Conservation (phyloP, 2,113 vertebrate genomes). For the Sinocyclocheilus rhinocerous region DNA sequence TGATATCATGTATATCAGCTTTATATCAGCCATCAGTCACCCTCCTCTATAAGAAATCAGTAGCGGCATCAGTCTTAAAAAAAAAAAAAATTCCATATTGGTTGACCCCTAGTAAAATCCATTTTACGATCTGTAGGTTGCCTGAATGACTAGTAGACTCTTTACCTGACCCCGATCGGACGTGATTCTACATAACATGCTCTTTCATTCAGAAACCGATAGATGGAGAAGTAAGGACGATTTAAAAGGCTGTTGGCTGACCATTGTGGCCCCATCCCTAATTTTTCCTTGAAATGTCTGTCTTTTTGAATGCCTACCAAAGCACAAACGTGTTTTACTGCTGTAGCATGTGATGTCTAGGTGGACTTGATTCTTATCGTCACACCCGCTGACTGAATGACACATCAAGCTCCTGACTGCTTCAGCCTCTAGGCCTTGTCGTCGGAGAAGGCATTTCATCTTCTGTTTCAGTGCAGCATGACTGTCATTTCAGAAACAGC, state of each 20-base stretch:
- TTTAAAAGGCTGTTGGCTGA: neutral
- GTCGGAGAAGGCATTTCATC: neutral
- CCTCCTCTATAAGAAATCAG: too few species aligned
- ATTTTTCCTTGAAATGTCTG: neutral
- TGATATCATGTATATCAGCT: too few species aligned
- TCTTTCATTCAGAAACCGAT: neutral
- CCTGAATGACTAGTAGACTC: neutral
- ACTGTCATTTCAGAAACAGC: slow-evolving; percentile 12
- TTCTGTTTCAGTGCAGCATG: slow-evolving; percentile 8
- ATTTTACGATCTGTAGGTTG: neutral
- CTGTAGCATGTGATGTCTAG: neutral
- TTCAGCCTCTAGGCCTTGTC: neutral
- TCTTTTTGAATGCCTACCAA: neutral
- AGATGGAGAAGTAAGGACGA: neutral
- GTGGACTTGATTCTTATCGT: slow-evolving; percentile 7
- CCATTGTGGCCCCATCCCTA: neutral
- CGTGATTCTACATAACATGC: neutral
- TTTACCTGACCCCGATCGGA: neutral
- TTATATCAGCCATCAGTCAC: too few species aligned
- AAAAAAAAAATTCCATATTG: too few species aligned
- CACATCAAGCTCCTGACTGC: neutral
- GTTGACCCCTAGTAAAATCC: too few species aligned
- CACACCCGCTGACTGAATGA: neutral
- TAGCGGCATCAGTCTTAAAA: too few species aligned
- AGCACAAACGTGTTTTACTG: neutral